phyloP scores from a whole-genome alignment of 37 sponge, comb jelly and placozoan genomes.

The Eunapius fragilis region DNA sequence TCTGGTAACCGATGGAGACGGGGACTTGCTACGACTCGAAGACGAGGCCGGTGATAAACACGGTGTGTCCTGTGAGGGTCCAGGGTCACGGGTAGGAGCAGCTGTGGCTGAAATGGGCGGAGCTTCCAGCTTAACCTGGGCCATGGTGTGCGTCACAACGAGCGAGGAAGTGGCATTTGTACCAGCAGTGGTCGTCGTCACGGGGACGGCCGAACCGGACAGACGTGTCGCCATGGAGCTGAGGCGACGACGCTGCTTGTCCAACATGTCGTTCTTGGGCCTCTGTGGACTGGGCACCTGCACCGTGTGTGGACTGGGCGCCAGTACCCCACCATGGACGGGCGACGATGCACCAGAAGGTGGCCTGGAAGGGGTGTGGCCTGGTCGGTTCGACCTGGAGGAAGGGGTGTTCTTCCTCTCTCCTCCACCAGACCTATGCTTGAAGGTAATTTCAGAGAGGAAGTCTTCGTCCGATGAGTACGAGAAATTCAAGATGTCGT shows the following conservation, averaged over 20 bases:
- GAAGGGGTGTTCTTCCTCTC: background rate
- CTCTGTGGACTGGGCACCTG: background rate
- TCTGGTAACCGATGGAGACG: background rate
- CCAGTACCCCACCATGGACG: background rate
- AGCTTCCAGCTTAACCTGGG: background rate
- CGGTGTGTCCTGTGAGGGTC: background rate
- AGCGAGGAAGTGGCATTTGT: background rate
- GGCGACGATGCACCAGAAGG: background rate
- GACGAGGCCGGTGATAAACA: background rate
- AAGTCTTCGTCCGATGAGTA: conserved; percentile 68
- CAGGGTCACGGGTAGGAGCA: background rate
- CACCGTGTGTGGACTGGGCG: background rate
- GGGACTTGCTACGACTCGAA: background rate
- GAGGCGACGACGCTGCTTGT: conserved; percentile 37
- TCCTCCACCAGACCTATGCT: background rate
- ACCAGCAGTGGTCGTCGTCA: background rate
- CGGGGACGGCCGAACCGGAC: background rate
- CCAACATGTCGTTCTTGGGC: conserved; percentile 16
- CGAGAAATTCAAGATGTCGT: conserved; percentile 15
- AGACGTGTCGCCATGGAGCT: conserved; percentile 26
- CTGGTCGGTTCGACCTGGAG: background rate
- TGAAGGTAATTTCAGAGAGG: conserved; percentile 7
- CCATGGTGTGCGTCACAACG: background rate
- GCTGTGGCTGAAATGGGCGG: background rate
- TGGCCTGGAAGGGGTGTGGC: background rate